Percentiles rank a stretch among this genome's conserved stretches.
Evolutionary conservation across 2,113 vertebrate species (phyloP).

Genomic region (Rhinoptilus africanus): DNA sequence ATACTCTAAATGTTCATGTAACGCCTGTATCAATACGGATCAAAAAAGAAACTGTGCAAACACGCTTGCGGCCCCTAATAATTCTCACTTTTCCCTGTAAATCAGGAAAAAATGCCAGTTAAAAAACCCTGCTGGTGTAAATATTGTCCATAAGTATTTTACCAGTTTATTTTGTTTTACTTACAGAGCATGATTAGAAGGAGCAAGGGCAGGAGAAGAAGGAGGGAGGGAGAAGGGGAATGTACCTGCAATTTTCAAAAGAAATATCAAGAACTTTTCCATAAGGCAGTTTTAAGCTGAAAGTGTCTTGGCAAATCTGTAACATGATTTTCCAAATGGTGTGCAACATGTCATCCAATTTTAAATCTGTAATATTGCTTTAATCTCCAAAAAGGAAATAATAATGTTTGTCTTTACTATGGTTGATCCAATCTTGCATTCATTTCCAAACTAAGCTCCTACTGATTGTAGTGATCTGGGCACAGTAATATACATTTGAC

Average conservation of each 20-base stretch:
- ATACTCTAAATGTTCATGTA: neutral
- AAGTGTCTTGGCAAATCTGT: slow-evolving; percentile 66
- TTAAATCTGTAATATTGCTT: slow-evolving; percentile 39
- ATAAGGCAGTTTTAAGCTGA: slow-evolving; percentile 49
- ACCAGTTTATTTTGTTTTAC: neutral
- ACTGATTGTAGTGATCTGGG: neutral
- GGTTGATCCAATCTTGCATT: neutral
- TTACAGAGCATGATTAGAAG: neutral
- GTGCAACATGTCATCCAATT: slow-evolving; percentile 64
- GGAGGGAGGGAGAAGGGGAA: neutral
- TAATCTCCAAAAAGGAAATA: slow-evolving; percentile 39
- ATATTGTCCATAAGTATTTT: neutral
- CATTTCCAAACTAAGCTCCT: neutral
- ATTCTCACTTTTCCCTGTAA: neutral
- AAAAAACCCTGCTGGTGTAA: neutral
- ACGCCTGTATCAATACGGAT: neutral
- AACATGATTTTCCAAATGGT: slow-evolving; percentile 58
- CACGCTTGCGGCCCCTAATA: neutral
- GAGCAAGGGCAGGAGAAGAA: neutral
- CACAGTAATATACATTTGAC: neutral
- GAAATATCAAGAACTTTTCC: slow-evolving; percentile 60
- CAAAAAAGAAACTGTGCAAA: neutral
- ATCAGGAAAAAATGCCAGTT: neutral
- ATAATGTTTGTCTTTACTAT: slow-evolving; percentile 5
- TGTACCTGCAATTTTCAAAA: slow-evolving; percentile 43